Conservation (phyloP, 2,888 invertebrate genomes). For the Troides aeacus region DNA sequence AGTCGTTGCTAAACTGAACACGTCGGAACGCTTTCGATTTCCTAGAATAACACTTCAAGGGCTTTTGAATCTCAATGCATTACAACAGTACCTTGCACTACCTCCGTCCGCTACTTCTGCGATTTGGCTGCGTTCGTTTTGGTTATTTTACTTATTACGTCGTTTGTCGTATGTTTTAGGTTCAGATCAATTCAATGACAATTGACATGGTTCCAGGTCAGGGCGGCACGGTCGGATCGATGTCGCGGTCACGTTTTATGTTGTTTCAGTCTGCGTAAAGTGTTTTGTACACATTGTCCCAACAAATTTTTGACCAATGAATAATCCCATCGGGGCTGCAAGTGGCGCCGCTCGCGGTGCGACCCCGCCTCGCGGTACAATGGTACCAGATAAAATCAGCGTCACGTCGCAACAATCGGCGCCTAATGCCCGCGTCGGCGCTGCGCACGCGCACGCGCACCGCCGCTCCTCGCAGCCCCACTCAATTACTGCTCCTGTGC, state of each 20-base stretch:
- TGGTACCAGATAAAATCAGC: slow-evolving; percentile 49
- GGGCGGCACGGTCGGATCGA: too few species aligned
- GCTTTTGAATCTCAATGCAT: slow-evolving; percentile 1
- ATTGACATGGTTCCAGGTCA: too few species aligned
- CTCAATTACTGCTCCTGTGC: slow-evolving; percentile 47
- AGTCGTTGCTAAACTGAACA: slow-evolving; percentile 23
- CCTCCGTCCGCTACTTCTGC: not conserved
- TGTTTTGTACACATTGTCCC: not conserved
- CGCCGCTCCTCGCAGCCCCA: slow-evolving; percentile 33
- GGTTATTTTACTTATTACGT: not conserved
- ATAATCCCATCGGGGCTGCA: slow-evolving; percentile 3
- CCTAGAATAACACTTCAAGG: not conserved
- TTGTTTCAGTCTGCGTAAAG: too few species aligned
- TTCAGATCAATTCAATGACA: not conserved
- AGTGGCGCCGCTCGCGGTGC: slow-evolving; percentile 34
- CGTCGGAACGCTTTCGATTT: slow-evolving; percentile 10
- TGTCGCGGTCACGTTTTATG: too few species aligned
- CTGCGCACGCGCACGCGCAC: slow-evolving; percentile 38
- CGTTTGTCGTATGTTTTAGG: not conserved
- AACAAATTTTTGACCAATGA: slow-evolving; percentile 12
- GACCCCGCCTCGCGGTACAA: slow-evolving; percentile 36
- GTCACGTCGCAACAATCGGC: slow-evolving; percentile 55
- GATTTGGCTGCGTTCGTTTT: not conserved
- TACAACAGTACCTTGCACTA: too few species aligned
- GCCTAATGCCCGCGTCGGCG: slow-evolving; percentile 42